phyloP scores from a whole-genome alignment of 2,797 vertebrate species.

The Salarias fasciatus region DNA sequence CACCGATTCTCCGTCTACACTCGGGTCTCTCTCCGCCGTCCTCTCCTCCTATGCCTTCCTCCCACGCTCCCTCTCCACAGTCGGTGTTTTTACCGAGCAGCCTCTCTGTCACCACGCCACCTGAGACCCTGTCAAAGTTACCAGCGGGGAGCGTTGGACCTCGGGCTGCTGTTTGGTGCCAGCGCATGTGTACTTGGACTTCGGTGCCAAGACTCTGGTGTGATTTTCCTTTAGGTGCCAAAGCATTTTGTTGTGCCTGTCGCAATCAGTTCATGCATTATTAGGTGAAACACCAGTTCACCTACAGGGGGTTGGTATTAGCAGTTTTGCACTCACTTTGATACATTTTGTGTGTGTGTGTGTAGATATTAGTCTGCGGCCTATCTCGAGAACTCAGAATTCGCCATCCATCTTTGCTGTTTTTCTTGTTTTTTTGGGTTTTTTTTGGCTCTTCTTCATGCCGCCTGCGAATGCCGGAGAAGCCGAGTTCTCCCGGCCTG shows the following conservation, averaged over 20 bases:
- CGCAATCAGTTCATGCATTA: conserved; percentile 42
- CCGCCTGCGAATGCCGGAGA: too few species aligned
- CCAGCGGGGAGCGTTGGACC: conserved; percentile 38
- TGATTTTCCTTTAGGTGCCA: conserved; percentile 53
- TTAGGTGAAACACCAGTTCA: conserved; percentile 51
- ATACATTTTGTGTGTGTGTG: conserved; percentile 2
- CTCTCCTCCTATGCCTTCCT: conserved; percentile 29
- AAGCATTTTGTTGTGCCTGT: conserved; percentile 48
- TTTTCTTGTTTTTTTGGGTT: too few species aligned
- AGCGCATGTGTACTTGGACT: conserved; percentile 48
- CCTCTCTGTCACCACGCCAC: conserved; percentile 53
- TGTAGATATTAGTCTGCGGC: too few species aligned
- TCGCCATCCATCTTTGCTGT: too few species aligned
- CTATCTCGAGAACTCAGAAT: too few species aligned
- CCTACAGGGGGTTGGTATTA: conserved; percentile 18
- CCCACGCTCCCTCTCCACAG: conserved; percentile 13
- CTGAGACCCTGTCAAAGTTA: conserved; percentile 50
- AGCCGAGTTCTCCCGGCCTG: too few species aligned
- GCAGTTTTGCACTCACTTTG: conserved; percentile 4
- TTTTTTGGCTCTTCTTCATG: too few species aligned
- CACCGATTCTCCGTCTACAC: conserved; percentile 19
- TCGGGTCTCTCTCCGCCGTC: conserved; percentile 11
- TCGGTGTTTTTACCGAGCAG: conserved; percentile 38
- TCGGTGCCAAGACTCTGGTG: conserved; percentile 57
- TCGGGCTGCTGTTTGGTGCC: conserved; percentile 44